Evolutionary conservation across 2,888 invertebrate genomes (phyloP).

Genomic region (Autographa gamma): DNA sequence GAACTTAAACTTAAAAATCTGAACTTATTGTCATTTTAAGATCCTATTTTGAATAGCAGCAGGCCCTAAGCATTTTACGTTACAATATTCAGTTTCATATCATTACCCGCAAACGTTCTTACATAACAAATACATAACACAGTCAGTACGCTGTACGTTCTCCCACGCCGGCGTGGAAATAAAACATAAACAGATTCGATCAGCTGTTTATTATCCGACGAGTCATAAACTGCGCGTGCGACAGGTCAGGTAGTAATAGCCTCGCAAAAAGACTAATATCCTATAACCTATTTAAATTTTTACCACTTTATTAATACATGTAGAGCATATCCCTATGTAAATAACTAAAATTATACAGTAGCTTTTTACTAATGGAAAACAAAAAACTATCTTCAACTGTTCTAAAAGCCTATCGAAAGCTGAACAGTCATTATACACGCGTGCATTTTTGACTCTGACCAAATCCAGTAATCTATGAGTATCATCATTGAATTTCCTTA

Average conservation of each 20-base stretch:
- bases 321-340: background rate
- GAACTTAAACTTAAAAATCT: too few species aligned
- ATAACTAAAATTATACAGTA: too few species aligned
- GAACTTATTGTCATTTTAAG: too few species aligned
- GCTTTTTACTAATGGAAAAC: too few species aligned
- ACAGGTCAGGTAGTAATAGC: slow-evolving; percentile 15
- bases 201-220: slow-evolving; percentile 34
- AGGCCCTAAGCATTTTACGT: background rate
- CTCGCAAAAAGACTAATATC: background rate
- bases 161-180: slow-evolving; percentile 28
- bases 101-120: background rate
- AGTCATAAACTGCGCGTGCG: slow-evolving; percentile 34
- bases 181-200: slow-evolving; percentile 34
- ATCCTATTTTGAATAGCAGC: too few species aligned
- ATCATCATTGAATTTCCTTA: too few species aligned
- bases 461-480: too few species aligned
- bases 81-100: background rate
- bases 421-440: too few species aligned
- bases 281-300: background rate
- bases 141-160: slow-evolving; percentile 13
- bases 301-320: background rate
- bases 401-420: too few species aligned
- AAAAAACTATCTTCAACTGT: too few species aligned
- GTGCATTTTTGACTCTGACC: too few species aligned
- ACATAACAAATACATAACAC: slow-evolving; percentile 5